Conservation (phyloP, 2,797 vertebrate species). For the Bryconaethiops microstoma region DNA sequence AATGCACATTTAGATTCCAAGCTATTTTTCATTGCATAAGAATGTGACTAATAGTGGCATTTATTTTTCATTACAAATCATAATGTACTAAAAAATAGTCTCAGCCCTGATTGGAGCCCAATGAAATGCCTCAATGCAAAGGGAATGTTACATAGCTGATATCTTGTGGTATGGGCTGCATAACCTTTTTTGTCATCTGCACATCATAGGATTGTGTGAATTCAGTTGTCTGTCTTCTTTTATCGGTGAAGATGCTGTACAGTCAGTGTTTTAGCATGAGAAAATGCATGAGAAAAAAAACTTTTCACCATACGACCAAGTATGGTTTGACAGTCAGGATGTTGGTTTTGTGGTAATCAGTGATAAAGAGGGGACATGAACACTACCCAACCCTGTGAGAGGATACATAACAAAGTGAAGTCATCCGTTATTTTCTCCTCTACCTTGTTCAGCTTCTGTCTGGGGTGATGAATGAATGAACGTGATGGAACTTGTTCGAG, state of each 20-base stretch:
- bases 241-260: too few relatives aligned
- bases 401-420: not conserved
- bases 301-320: not conserved
- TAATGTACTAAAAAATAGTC: not conserved
- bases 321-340: too few relatives aligned
- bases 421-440: not conserved
- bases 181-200: conserved; percentile 6
- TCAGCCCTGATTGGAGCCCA: too few relatives aligned
- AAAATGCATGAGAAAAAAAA: not conserved
- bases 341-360: too few relatives aligned
- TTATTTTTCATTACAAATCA: not conserved
- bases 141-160: not conserved
- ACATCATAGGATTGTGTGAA: not conserved
- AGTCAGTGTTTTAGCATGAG: not conserved
- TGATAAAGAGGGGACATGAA: too few relatives aligned
- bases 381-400: not conserved
- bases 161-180: conserved; percentile 1
- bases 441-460: not conserved
- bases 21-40: not conserved
- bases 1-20: not conserved
- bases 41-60: too few relatives aligned
- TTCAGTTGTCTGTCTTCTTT: not conserved
- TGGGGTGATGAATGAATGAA: not conserved
- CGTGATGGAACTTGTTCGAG: conserved; percentile 6
- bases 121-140: too few relatives aligned